Evolutionary conservation across 2,113 vertebrate genomes (phyloP), one percentile per base, ranked within the genome.

Genomic region (Macquaria ambigua): DNA sequence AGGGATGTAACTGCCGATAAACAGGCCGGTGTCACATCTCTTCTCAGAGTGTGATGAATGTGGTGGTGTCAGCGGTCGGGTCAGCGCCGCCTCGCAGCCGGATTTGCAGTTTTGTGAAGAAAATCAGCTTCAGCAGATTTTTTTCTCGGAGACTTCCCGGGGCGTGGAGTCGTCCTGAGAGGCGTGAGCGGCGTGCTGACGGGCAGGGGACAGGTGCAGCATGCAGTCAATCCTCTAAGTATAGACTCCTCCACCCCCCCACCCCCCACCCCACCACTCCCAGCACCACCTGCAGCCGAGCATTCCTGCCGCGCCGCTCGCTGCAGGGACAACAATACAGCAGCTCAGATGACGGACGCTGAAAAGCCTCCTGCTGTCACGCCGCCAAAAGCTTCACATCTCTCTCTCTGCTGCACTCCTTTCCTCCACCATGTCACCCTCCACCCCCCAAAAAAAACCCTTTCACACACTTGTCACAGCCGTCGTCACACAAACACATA

Each of bases 161-260:
- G n/a, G 46, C 14, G 37, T 25, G 73, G 62, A n/a, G 4, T 56
- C 16, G 5, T 62, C 62, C 20, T 56, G 8, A 9, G 62, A 39
- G 58, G 37, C 2, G n/a, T 59, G 77, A 56, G 55, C 43, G 4
- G 41, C 25, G 43, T 56, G 78, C 53, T 88, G 85, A 89, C 1
- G 74, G 67, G 69, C 3, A 61, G 39, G 31, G 76, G 86, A 90
- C 90, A 93, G 89, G 89, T 92, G 92, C 87, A 78, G 74, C 85
- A 69, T 84, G 55, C 28, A 55, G 70, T 87, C 88, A 89, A n/a
- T 71, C 79, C 81, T 83, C 90, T 90, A 90, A 92, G 74, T 90
- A 72, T 92, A 93, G 92, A 83, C 62, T 1, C 52, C 25, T n/a
- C 21, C 58, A 16, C 68, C 37, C 31, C 14, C 55, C 3, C 56